These are phyloP conservation scores for Rhagoletis pomonella DNA, from an alignment of 1,140 invertebrate species.

Conservation along the genomic window DNA sequence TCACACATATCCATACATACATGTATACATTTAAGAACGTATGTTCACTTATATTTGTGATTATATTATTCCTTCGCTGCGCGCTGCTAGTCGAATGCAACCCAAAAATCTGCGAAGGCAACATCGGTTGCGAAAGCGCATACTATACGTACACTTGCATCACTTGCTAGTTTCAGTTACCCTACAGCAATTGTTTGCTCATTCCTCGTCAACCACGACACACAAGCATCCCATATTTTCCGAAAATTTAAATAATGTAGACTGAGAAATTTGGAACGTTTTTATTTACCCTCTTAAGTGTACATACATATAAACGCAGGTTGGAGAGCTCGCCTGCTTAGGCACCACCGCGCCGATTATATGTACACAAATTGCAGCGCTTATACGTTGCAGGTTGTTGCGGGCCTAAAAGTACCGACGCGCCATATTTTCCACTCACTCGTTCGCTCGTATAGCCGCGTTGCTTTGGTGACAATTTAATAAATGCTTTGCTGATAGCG, in stretches of 20 bases:
- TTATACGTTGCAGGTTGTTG: no score
- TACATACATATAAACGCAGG: not conserved
- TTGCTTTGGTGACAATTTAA: constrained; percentile 47
- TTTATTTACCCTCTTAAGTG: not conserved
- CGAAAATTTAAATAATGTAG: constrained; percentile 38
- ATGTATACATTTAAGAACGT: no score
- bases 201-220: not conserved
- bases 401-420: no score
- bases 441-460: not conserved
- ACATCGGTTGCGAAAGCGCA: not conserved
- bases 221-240: not conserved
- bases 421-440: not conserved
- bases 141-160: not conserved
- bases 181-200: not conserved
- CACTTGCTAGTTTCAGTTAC: not conserved
- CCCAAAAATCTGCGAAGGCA: not conserved
- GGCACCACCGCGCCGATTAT: no score
- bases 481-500: constrained; percentile 45
- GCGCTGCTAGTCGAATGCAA: not conserved
- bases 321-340: not conserved
- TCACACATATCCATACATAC: no score
- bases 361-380: no score
- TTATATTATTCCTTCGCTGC: no score
- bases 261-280: not conserved
- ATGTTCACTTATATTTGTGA: no score